Base-by-base conservation (phyloP, 2,797 vertebrate species). In the Tragelaphus eurycerus region DNA sequence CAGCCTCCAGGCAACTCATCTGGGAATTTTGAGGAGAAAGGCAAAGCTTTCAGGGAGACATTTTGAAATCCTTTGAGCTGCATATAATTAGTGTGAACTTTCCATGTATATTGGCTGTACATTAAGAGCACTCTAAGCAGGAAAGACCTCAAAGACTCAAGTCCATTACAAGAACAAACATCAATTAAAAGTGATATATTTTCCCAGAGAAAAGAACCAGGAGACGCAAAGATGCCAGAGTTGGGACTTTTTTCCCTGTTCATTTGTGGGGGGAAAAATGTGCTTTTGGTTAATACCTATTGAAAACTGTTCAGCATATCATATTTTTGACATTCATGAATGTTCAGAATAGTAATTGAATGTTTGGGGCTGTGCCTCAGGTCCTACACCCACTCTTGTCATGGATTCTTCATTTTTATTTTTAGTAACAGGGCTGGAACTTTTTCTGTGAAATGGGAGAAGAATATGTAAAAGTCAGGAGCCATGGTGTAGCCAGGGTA, bases 161-260 rank as follows among this genome's bases (percentile, higher is more conserved):
- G 57, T 94, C 96, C 81, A 97, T 98, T 97, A 96, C 55, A 78
- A 97, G 96, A 95, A 94, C 95, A 98, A 97, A 97, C 46, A 86
- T 82, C 67, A 95, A 95, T 88, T 96, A 96, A 94, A 95, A 97
- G 93, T 94, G 85, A 38, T 96, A 29, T 97, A 94, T 97, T 97
- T 96, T 97, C 91, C 87, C 76, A 86, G 95, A 97, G 94, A 93
- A 97, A 96, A 97, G 76, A 96, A 92, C 93, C 84, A 29, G 52
- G 78, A 97, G 21, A 55, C 81, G 89, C 76, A 97, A 95, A 96
- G 96, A 96, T 96, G 84, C 96, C 82, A 52, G 46, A 43, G 60
- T 38, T 90, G 94, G 64, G 52, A 27, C 19, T 34, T 84, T 83
- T 74, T 38, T 6, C 55, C 71, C 54, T 52, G 12, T 60, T 96